Base-by-base conservation (phyloP, 1,140 invertebrate species). In the Papilio polytes region DNA sequence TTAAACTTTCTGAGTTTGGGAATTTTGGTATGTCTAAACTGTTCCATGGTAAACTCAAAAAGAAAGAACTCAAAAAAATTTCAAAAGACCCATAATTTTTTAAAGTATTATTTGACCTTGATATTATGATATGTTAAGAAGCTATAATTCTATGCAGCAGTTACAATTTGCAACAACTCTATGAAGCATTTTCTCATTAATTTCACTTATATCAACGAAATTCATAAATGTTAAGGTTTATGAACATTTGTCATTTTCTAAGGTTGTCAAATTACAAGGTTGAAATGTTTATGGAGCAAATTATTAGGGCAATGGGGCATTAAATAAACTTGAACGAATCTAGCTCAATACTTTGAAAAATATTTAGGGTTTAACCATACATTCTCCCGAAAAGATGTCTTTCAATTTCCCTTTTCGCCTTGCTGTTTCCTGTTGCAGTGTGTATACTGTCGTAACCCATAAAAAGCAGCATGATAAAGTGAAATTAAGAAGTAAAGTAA, bases 361-460 rank as follows among this genome's bases (percentile, higher is more conserved):
- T 92, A 93, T 89, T 93, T 90, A 95, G 95, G 95, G 92, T 95
- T 91, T 96, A 96, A 96, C 95, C 95, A 96, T 96, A 96, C 96
- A 96, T 95, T 97, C 96, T 93, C 96, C 96, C 89, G 96, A 96
- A 96, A 97, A 97, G 95, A 97, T 96, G 96, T 97, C 96, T 96
- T 97, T 97, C 95, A 97, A 96, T 96, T 96, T 97, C 91, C 96
- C 96, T 96, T 97, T 97, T 96, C 96, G 96, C 95, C 96, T 96
- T 92, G 96, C 95, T 90, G 96, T 96, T 94, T 97, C 96, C 94
- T 96, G 96, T 95, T 96, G 96, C 94, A 95, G 95, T 95, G 96
- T 96, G 96, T 96, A 97, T 95, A 96, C 97, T 97, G 96, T 96
- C 96, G 95, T 93, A 93, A 95, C 93, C 95, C 95, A 95, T 95